Conservation (phyloP, 2,113 vertebrate species). For the Tiliqua scincoides region DNA sequence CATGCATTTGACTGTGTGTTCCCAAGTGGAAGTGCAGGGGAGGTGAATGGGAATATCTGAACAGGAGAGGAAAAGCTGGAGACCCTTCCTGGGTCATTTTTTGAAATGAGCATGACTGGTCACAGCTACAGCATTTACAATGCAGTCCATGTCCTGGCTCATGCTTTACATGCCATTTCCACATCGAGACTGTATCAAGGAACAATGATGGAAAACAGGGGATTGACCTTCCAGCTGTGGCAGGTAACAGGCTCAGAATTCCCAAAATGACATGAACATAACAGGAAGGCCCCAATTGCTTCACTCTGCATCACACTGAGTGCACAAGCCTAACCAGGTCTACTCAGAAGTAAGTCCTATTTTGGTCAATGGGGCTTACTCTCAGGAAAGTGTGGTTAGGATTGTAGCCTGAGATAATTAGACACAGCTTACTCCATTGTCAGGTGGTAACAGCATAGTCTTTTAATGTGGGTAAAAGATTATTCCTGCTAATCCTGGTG, state of each 20-base stretch:
- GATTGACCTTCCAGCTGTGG: not conserved
- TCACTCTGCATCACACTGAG: too few species aligned
- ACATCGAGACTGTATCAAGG: not conserved
- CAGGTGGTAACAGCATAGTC: too few species aligned
- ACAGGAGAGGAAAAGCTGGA: not conserved
- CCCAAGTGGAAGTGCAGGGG: not conserved
- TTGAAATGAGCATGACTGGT: not conserved
- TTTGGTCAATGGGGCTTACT: too few species aligned
- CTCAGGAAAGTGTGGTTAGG: too few species aligned
- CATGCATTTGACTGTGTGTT: not conserved
- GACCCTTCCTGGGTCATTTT: not conserved
- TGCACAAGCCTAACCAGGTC: too few species aligned
- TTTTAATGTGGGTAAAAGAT: too few species aligned
- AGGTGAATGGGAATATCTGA: not conserved
- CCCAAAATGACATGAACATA: too few species aligned
- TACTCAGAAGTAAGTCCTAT: too few species aligned
- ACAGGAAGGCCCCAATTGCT: too few species aligned
- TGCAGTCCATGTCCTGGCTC: not conserved
- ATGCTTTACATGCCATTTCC: not conserved
- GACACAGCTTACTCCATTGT: too few species aligned
- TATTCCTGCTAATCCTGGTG: too few species aligned
- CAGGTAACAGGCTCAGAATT: not conserved
- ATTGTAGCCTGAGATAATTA: too few species aligned
- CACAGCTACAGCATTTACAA: not conserved
- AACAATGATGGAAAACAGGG: not conserved